Percentiles rank a stretch among this genome's conserved stretches.
Conservation (phyloP, 2,888 invertebrate species). For the Neoaliturus tenellus region DNA sequence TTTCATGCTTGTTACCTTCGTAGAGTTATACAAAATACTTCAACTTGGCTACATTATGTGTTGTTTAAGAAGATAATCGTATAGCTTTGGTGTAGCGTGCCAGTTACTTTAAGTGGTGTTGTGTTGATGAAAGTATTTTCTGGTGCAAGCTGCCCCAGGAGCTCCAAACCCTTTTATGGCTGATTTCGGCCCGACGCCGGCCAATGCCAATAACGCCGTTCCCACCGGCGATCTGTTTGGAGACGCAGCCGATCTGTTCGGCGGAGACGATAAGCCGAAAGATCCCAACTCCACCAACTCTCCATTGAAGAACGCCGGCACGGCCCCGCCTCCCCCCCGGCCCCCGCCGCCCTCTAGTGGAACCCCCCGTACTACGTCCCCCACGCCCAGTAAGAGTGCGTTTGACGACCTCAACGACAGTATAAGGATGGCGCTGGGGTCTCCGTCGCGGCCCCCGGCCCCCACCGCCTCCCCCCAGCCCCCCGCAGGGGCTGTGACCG, state of each 20-base stretch:
- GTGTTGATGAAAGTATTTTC: constrained; percentile 61
- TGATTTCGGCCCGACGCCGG: constrained; percentile 71
- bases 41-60: too few species aligned
- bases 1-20: too few species aligned
- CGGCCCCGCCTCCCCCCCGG: constrained; percentile 73
- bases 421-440: constrained; percentile 81
- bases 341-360: constrained; percentile 65
- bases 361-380: constrained; percentile 70
- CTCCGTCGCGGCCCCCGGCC: constrained; percentile 68
- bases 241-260: constrained; percentile 69
- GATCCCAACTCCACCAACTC: constrained; percentile 63
- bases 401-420: constrained; percentile 82
- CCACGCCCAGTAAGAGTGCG: constrained; percentile 76
- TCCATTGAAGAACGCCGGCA: constrained; percentile 68
- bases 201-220: constrained; percentile 59
- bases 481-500: constrained; percentile 2
- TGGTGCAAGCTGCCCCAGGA: constrained; percentile 76
- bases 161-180: constrained; percentile 81
- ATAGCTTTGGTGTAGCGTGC: too few species aligned
- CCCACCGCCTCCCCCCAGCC: constrained; percentile 60
- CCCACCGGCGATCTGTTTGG: constrained; percentile 64
- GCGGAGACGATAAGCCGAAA: constrained; percentile 64
- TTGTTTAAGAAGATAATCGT: too few species aligned
- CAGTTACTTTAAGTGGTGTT: constrained; percentile 9
- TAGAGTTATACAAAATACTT: too few species aligned